Conservation (phyloP, 2,888 invertebrate species). For the Plagiodera versicolora region DNA sequence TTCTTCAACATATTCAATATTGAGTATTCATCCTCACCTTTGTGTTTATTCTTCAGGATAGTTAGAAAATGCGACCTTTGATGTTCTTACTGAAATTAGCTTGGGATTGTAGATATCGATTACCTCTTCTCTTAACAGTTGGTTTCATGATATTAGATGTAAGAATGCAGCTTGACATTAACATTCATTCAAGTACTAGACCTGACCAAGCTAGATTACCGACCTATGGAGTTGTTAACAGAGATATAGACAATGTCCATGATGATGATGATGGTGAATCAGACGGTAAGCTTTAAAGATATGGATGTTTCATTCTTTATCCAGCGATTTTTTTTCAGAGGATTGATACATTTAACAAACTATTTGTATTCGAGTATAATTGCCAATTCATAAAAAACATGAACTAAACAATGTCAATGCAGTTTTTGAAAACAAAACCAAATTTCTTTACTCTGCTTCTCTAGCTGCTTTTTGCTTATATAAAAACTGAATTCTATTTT, state of each 20-base stretch:
- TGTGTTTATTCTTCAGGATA: not conserved
- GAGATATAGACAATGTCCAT: not conserved
- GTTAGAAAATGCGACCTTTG: constrained; percentile 47
- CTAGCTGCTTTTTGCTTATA: too few species aligned
- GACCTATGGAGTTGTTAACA: constrained; percentile 10
- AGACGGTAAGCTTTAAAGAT: constrained; percentile 32
- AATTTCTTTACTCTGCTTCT: too few species aligned
- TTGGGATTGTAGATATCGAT: constrained; percentile 68
- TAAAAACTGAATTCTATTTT: too few species aligned
- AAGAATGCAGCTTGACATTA: constrained; percentile 68
- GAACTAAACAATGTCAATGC: too few species aligned
- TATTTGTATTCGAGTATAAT: too few species aligned
- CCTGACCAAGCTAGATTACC: constrained; percentile 22
- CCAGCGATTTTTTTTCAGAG: too few species aligned
- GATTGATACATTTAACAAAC: too few species aligned
- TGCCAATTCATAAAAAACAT: too few species aligned
- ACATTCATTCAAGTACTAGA: constrained; percentile 62
- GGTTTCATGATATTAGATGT: constrained; percentile 69
- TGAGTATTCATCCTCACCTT: too few species aligned
- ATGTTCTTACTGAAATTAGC: constrained; percentile 71
- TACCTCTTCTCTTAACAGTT: constrained; percentile 68
- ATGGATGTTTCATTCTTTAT: too few species aligned
- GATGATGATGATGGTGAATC: constrained; percentile 24
- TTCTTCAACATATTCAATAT: too few species aligned
- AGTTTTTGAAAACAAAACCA: too few species aligned